A percentile compares a stretch with the other conserved stretches of the same genome.
These are phyloP conservation scores for Cynaeus angustus DNA, from an alignment of 2,888 invertebrate species.

Conservation along the genomic window DNA sequence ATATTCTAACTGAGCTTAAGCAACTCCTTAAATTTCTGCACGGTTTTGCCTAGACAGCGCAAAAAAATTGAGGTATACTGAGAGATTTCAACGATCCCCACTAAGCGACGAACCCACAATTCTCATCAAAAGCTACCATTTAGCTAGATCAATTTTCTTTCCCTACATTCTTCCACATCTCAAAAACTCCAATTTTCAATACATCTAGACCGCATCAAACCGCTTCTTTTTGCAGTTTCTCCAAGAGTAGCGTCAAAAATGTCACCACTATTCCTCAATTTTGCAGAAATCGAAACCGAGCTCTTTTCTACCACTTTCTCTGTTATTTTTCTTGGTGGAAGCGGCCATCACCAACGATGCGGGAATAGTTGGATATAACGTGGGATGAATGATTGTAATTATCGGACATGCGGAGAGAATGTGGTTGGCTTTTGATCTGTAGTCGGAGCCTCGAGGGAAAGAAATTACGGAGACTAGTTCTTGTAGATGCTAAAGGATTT, in stretches of 20 bases:
- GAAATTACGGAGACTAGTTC: constrained; percentile 41
- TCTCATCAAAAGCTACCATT: too few relatives aligned
- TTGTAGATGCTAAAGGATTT: constrained; percentile 63
- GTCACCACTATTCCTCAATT: constrained; percentile 5
- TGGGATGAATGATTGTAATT: constrained; percentile 50
- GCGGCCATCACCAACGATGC: constrained; percentile 13
- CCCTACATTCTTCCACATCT: background rate
- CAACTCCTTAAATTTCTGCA: too few relatives aligned
- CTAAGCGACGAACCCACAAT: too few relatives aligned
- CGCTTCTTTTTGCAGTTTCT: constrained; percentile 5
- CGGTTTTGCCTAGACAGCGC: too few relatives aligned
- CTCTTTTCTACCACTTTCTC: constrained; percentile 9
- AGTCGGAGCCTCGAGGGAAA: constrained; percentile 48
- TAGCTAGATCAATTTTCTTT: too few relatives aligned
- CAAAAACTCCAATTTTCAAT: background rate
- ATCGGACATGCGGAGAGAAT: constrained; percentile 51
- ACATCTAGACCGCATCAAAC: constrained; percentile 3
- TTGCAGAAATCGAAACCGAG: constrained; percentile 14
- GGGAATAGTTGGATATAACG: constrained; percentile 43
- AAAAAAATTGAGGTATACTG: too few relatives aligned
- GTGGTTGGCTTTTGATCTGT: constrained; percentile 48
- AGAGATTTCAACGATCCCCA: too few relatives aligned
- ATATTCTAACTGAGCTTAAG: too few relatives aligned
- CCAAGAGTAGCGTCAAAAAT: constrained; percentile 7
- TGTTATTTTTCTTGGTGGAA: constrained; percentile 3